Evolutionary conservation across 2,888 invertebrate species (phyloP).

Genomic region (Pseudococcus viburni): DNA sequence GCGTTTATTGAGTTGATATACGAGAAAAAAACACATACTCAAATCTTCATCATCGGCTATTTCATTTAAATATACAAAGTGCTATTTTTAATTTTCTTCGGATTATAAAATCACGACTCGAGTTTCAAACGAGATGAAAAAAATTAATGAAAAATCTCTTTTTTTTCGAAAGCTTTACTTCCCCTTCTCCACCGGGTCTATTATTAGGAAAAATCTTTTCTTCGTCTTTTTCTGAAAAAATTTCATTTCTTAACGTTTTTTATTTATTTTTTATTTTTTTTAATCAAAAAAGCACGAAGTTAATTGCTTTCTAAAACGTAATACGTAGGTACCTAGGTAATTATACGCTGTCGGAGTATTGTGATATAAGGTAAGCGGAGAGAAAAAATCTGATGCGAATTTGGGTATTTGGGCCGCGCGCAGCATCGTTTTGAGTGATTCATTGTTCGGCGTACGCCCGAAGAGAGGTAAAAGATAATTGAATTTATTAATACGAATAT

Average conservation of each 20-base stretch:
- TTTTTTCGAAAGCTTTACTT: not conserved
- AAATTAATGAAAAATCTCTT: not conserved
- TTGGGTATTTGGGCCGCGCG: not conserved
- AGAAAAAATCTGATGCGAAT: not conserved
- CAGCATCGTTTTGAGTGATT: not conserved
- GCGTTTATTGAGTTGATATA: too few species aligned
- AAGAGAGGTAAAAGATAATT: slow-evolving; percentile 28
- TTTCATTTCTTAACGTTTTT: not conserved
- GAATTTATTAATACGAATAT: slow-evolving; percentile 48
- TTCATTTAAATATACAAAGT: not conserved
- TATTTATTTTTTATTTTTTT: not conserved
- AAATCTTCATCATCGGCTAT: not conserved
- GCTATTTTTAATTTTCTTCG: not conserved
- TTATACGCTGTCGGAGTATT: not conserved
- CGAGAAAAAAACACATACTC: too few species aligned
- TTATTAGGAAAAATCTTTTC: not conserved
- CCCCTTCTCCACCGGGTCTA: not conserved
- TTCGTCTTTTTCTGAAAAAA: not conserved
- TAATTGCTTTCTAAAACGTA: slow-evolving; percentile 19
- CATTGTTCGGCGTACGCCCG: slow-evolving; percentile 12
- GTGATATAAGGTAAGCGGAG: not conserved
- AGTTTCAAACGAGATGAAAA: slow-evolving; percentile 8
- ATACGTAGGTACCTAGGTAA: not conserved
- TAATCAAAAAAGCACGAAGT: slow-evolving; percentile 15
- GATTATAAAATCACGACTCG: not conserved